Conservation (phyloP, 2,113 vertebrate genomes). For the Henicopernis longicauda region DNA sequence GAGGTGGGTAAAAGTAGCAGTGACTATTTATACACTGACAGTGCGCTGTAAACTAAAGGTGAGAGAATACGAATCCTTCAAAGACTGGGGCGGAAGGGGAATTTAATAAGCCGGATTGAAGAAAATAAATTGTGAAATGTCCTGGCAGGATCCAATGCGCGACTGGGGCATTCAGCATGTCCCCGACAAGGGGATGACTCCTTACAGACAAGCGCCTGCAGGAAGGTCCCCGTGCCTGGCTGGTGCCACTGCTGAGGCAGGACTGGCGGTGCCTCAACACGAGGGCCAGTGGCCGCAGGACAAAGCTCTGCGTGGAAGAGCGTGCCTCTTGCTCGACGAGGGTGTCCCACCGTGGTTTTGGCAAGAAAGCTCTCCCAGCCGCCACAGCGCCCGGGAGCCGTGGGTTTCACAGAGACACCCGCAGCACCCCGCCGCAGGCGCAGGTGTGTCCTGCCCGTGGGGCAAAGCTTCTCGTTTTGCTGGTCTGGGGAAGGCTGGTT, state of each 20-base stretch:
- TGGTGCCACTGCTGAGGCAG: not conserved
- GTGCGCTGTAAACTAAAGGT: not conserved
- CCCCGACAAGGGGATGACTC: accelerated
- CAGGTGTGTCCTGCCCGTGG: accelerated
- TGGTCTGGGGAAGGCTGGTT: not conserved
- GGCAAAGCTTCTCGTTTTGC: not conserved
- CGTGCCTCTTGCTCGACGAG: not conserved
- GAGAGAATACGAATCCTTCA: not conserved
- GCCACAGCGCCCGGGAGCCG: accelerated
- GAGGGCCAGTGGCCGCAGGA: not conserved
- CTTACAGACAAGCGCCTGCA: not conserved
- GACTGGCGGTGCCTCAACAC: not conserved
- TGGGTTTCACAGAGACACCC: not conserved
- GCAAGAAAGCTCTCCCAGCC: not conserved
- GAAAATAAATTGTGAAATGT: not conserved
- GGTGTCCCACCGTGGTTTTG: not conserved
- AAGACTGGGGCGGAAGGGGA: not conserved
- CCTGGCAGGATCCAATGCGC: not conserved
- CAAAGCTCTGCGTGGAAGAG: accelerated
- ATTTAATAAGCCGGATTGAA: not conserved
- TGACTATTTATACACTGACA: not conserved
- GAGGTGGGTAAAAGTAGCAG: not conserved
- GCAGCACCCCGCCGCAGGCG: accelerated
- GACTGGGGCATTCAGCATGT: not conserved
- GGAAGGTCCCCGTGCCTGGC: not conserved